These are phyloP conservation scores for Heterodera filipjevi DNA, from an alignment of 2,888 invertebrate genomes.

Conservation along the genomic window DNA sequence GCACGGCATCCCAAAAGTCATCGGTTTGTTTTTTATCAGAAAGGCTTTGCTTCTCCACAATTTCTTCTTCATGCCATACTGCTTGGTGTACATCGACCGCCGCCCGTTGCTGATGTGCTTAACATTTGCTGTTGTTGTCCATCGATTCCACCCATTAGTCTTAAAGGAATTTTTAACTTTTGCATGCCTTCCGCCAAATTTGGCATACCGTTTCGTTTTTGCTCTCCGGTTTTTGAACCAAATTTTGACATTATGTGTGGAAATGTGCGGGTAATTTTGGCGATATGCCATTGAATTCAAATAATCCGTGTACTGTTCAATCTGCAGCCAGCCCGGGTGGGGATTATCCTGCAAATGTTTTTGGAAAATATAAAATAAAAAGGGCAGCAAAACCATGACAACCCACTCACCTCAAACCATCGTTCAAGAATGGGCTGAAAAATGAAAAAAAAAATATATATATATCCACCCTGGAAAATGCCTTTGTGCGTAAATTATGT, in stretches of 20 bases:
- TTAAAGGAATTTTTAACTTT: background rate
- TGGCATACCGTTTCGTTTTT: conserved; percentile 21
- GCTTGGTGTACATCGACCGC: background rate
- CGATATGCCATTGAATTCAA: conserved; percentile 94
- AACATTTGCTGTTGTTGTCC: conserved; percentile 1
- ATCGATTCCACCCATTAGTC: background rate
- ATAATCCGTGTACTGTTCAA: conserved; percentile 95
- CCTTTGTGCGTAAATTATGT: no score
- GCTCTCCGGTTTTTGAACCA: conserved; percentile 74
- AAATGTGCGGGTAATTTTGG: conserved; percentile 96
- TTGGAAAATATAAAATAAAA: no score
- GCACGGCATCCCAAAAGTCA: background rate
- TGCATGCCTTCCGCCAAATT: background rate
- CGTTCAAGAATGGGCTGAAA: conserved; percentile 67
- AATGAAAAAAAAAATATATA: background rate
- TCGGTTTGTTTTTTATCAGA: background rate
- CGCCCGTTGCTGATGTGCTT: background rate
- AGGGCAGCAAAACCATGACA: no score
- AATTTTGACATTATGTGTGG: conserved; percentile 98
- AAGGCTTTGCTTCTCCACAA: background rate
- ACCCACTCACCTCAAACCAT: conserved; percentile 49
- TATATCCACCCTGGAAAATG: no score
- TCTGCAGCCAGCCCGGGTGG: conserved; percentile 95
- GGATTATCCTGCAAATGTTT: conserved; percentile 84
- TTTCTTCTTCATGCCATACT: background rate